Percentiles rank a stretch among this genome's conserved stretches.
phyloP scores from a whole-genome alignment of 2,797 vertebrate genomes.

The Ptychadena robeensis region DNA sequence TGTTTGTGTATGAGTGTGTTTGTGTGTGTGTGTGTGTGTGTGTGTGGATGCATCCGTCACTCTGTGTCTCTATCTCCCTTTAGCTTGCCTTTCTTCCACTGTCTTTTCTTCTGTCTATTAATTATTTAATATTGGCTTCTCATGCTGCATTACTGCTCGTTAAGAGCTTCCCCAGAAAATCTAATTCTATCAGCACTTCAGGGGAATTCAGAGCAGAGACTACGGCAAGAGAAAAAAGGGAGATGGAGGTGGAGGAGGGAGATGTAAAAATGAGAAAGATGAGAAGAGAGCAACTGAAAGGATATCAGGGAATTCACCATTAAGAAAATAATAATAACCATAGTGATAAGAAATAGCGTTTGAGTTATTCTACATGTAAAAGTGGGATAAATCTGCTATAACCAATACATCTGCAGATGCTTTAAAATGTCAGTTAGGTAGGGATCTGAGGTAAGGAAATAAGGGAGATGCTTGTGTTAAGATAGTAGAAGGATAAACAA shows the following conservation, averaged over 20 bases:
- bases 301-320: neutral
- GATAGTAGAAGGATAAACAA: neutral
- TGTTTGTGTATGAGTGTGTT: neutral
- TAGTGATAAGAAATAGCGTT: neutral
- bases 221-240: neutral
- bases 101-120: conserved; percentile 43
- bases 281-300: neutral
- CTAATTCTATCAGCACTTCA: conserved; percentile 60
- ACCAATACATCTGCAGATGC: neutral
- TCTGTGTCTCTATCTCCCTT: conserved; percentile 1
- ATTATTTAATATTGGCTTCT: conserved; percentile 58
- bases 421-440: neutral
- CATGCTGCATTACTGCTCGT: conserved; percentile 55
- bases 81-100: conserved; percentile 12
- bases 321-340: neutral
- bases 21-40: neutral
- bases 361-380: neutral
- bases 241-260: conserved; percentile 26
- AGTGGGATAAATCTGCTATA: neutral
- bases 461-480: neutral
- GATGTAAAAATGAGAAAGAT: conserved; percentile 6
- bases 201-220: conserved; percentile 46
- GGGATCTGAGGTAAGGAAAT: neutral
- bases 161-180: conserved; percentile 59
- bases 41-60: neutral